These are phyloP conservation scores for Rhynchophorus ferrugineus DNA, from an alignment of 1,140 invertebrate species.

Conservation along the genomic window DNA sequence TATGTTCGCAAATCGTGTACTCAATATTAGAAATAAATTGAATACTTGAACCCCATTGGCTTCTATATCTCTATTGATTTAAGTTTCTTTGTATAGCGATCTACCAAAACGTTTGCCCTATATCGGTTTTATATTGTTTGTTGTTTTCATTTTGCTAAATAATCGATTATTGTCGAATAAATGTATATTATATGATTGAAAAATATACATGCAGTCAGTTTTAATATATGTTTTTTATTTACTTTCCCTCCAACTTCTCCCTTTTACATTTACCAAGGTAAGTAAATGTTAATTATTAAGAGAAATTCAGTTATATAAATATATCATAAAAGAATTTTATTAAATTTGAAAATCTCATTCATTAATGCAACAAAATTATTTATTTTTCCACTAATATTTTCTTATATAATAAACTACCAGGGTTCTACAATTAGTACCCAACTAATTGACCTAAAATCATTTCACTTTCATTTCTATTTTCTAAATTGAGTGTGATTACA, in stretches of 20 bases:
- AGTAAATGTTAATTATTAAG: too few species aligned
- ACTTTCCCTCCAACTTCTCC: not conserved
- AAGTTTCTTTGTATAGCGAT: not conserved
- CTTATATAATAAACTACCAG: too few species aligned
- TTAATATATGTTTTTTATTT: constrained; percentile 2
- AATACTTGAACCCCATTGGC: not conserved
- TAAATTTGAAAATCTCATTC: too few species aligned
- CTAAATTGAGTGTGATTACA: not conserved
- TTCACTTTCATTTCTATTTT: too few species aligned
- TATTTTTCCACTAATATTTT: too few species aligned
- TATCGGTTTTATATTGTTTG: constrained; percentile 9
- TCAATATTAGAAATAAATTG: constrained; percentile 3
- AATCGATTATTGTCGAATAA: constrained; percentile 10
- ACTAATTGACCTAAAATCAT: too few species aligned
- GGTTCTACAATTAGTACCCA: too few species aligned
- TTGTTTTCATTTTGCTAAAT: constrained; percentile 1
- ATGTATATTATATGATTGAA: constrained; percentile 11
- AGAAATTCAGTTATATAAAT: too few species aligned
- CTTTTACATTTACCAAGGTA: too few species aligned
- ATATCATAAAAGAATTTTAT: too few species aligned
- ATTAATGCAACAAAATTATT: too few species aligned
- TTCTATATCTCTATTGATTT: not conserved
- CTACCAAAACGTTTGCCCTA: constrained; percentile 3
- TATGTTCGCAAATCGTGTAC: not conserved
- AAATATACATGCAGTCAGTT: constrained; percentile 3